Evolutionary conservation across 2,797 vertebrate genomes (phyloP).

Genomic region (Limnodromus scolopaceus): DNA sequence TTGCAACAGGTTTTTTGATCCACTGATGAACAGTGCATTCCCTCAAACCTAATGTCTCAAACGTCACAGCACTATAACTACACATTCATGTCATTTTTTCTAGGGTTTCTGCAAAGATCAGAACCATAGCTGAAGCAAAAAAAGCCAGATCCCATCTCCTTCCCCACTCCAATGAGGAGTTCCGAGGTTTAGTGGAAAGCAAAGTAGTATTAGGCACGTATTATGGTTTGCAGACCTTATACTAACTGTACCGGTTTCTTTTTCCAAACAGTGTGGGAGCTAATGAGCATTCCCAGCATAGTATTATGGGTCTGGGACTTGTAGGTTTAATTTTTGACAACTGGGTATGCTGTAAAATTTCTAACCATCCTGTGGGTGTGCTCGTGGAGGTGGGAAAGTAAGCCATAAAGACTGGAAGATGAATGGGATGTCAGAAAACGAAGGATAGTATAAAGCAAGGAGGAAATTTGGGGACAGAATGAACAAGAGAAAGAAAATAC

Average conservation of each 20-base stretch:
- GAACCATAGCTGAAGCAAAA: background rate
- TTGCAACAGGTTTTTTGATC: background rate
- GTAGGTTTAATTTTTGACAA: constrained; percentile 57
- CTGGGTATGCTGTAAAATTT: constrained; percentile 57
- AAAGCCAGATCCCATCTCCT: background rate
- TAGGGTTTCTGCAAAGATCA: background rate
- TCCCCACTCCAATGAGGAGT: background rate
- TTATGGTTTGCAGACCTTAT: constrained; percentile 28
- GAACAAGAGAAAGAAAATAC: constrained; percentile 43
- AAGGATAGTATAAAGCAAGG: constrained; percentile 54
- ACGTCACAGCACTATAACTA: background rate
- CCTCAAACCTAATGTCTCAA: background rate
- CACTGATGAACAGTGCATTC: fast-evolving
- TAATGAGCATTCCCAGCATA: constrained; percentile 53
- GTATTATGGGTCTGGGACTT: constrained; percentile 51
- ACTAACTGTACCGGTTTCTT: constrained; percentile 43
- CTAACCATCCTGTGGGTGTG: constrained; percentile 60
- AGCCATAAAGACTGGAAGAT: constrained; percentile 60
- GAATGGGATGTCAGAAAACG: constrained; percentile 59
- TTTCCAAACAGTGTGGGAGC: constrained; percentile 63
- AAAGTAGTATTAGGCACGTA: background rate
- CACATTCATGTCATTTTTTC: background rate
- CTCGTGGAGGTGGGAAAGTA: constrained; percentile 55
- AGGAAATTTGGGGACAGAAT: constrained; percentile 46
- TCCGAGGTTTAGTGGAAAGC: background rate